Conservation (phyloP, 2,797 vertebrate species). For the Sebastes oblongus region DNA sequence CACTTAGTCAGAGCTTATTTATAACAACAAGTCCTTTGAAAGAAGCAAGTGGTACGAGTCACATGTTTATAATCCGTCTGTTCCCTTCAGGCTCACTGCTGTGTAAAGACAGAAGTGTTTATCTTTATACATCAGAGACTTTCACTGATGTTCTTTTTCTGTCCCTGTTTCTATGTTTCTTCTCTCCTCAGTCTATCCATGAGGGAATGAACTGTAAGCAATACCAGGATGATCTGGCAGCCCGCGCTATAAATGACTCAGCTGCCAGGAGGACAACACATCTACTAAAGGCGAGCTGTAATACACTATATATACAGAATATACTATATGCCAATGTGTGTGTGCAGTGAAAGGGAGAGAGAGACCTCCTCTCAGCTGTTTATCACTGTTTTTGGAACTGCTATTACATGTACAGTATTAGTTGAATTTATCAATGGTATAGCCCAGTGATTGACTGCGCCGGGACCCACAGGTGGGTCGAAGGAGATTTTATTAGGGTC, state of each 20-base stretch:
- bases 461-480: too few relatives aligned
- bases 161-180: background rate
- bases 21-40: background rate
- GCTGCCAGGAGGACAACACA: conserved; percentile 86
- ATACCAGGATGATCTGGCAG: conserved; percentile 87
- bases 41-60: background rate
- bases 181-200: conserved; percentile 83
- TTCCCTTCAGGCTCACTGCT: background rate
- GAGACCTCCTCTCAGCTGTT: background rate
- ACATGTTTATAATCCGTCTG: background rate
- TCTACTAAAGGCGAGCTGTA: conserved; percentile 83
- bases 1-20: background rate
- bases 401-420: background rate
- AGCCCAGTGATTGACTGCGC: background rate
- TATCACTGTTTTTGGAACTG: background rate
- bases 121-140: background rate
- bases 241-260: conserved; percentile 83
- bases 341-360: background rate
- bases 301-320: background rate
- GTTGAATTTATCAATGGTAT: background rate
- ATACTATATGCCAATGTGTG: background rate
- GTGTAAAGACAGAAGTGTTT: background rate
- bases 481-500: too few relatives aligned
- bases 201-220: conserved; percentile 89
- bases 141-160: background rate